A percentile compares a stretch with the other conserved stretches of the same genome.
These are phyloP conservation scores for Microtus pennsylvanicus DNA, from an alignment of 2,113 vertebrate genomes.

Conservation along the genomic window DNA sequence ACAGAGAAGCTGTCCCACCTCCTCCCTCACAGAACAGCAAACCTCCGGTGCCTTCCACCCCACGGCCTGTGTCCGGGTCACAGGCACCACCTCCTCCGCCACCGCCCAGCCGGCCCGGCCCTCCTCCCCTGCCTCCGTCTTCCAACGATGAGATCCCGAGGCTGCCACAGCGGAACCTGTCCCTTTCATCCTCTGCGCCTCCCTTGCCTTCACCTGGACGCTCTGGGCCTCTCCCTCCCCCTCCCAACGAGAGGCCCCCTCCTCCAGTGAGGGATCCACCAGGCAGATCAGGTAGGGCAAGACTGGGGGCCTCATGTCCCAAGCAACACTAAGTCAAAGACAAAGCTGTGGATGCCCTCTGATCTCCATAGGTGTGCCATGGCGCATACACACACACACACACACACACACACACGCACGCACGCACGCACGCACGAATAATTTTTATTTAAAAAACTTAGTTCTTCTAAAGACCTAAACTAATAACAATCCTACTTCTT, in stretches of 20 bases:
- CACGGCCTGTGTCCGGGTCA: slow-evolving; percentile 76
- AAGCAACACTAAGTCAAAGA: not conserved
- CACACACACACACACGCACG: too few species aligned
- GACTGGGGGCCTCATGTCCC: fast-evolving
- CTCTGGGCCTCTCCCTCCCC: slow-evolving; percentile 92
- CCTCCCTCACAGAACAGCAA: slow-evolving; percentile 89
- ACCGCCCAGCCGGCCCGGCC: slow-evolving; percentile 89
- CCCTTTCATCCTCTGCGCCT: slow-evolving; percentile 87
- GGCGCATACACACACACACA: not conserved
- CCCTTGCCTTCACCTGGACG: slow-evolving; percentile 83
- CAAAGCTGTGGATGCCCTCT: not conserved
- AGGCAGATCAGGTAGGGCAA: slow-evolving; percentile 90
- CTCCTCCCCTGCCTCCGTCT: slow-evolving; percentile 88
- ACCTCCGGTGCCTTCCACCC: slow-evolving; percentile 85
- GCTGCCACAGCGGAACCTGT: slow-evolving; percentile 93
- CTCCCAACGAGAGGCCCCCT: slow-evolving; percentile 94
- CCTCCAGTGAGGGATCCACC: slow-evolving; percentile 91
- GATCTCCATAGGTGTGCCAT: not conserved
- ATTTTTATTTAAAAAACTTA: not conserved
- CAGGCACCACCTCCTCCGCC: slow-evolving; percentile 87
- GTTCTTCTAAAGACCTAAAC: slow-evolving; percentile 13
- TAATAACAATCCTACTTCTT: slow-evolving; percentile 42
- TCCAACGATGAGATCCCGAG: slow-evolving; percentile 90
- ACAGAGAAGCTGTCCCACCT: slow-evolving; percentile 88
- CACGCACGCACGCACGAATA: too few species aligned